Base-by-base conservation (phyloP, 2,113 vertebrate genomes). In the Atractosteus spatula region DNA sequence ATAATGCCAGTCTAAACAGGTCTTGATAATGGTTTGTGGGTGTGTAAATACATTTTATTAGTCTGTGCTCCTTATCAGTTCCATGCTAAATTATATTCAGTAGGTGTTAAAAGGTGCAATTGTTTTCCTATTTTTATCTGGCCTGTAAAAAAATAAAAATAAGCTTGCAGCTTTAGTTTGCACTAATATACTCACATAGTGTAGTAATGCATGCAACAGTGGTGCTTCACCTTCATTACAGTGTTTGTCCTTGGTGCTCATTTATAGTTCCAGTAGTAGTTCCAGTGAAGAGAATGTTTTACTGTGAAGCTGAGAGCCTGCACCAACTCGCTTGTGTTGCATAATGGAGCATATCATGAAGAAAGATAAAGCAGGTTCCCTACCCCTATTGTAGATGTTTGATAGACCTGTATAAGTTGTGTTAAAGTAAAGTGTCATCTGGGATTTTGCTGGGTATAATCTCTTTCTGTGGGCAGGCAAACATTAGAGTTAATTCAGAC, bases 401-500 rank as follows among this genome's bases (percentile, higher is more conserved):
- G 57, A 59, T 59, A 59, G 57, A 59, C 57, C 5, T 59, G 13
- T n/a, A n/a, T 59, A 59, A 59, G 57, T 5, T 16, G n/a, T 59
- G 14, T 59, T 51, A 10, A 51, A 51, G 47, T 13, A 59, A 59
- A 44, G 55, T 59, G 43, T 71, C 45, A 55, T 4, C 47, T 41
- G 61, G 42, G 45, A 65, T 56, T 66, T 41, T 56, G n/a, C 13
- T n/a, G 14, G 8, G 6, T 41, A n/a, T 47, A 47, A 59, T 62
- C 41, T 62, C 13, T 29, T 12, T 42, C 14, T 55, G 44, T n/a
- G 66, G 65, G 56, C 47, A 69, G 66, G 66, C 6, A 55, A 74
- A 69, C 66, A 69, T 56, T 45, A n/a, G 68, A 62, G 17, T 73
- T 17, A 7, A 71, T 71, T 66, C 55, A 51, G 42, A 59, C 7